Base-by-base conservation (phyloP, 2,797 vertebrate species). In the Cyprinodon diabolis region DNA sequence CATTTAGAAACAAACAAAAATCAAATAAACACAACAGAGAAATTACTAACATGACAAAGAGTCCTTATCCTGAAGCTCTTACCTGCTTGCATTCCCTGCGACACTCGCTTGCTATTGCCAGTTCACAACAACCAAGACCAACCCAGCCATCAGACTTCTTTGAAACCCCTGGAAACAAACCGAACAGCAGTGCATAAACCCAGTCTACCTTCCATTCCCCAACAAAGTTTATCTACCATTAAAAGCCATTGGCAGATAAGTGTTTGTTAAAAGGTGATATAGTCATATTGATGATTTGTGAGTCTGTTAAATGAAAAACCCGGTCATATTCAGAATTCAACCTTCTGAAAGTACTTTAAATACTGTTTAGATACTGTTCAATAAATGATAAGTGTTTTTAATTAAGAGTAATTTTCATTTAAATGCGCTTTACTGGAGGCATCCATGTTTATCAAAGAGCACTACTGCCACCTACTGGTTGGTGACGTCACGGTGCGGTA, bases 111-210 rank as follows among this genome's bases (percentile, higher is more conserved):
- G 96, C 95, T 90, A 99, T 98, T 37, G 97, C 97, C 74, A 99
- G 94, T 84, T 99, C 98, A 89, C 98, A 99, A 93, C 98, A 99
- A 78, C 98, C 98, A 55, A 99, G 91, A 40, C 98, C 98, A 87
- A 98, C 98, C 98, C 98, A 99, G 75, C 97, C 97, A 0, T 99
- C 97, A 0, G 96, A 96, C 90, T 98, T 99, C 91, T 95, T 96
- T 85, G 97, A 94, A 10, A 97, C 97, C 88, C 98, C 98, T 99
- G 77, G 1, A 77, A 68, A 66, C 52, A 72, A 76, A 84, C 66
- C 40, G 23, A 43, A 40, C 66, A 83, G 49, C 73, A 66, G n/a
- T 25, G 3, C 45, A 35, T 74, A 66, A 74, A 48, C n/a, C 55
- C 14, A 13, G 30, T 65, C 15, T 23, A 19, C 7, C 6, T 30